Evolutionary conservation across 2,797 vertebrate genomes (phyloP).

Genomic region (Leptatherina wallacei): DNA sequence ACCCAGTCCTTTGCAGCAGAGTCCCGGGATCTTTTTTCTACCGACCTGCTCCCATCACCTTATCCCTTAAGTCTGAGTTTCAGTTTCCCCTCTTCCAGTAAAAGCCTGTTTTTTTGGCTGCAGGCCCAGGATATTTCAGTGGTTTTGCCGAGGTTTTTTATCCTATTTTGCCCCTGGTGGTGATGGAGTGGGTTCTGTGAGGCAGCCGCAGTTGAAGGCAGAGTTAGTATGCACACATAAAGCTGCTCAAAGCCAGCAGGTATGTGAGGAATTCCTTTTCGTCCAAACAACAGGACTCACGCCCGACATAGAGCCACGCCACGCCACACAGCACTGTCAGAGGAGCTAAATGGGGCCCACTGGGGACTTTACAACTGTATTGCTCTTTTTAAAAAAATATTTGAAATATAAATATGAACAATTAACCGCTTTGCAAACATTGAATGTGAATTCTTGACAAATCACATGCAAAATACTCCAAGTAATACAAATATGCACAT

Average conservation of each 20-base stretch:
- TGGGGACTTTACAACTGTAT: slow-evolving; percentile 51
- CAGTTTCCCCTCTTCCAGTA: slow-evolving; percentile 57
- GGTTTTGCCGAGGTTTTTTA: slow-evolving; percentile 63
- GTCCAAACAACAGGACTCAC: slow-evolving; percentile 79
- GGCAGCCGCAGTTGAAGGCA: slow-evolving; percentile 66
- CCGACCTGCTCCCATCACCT: slow-evolving; percentile 64
- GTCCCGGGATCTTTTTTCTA: slow-evolving; percentile 45
- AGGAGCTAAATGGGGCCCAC: slow-evolving; percentile 53
- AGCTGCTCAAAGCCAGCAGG: slow-evolving; percentile 82
- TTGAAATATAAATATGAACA: not conserved
- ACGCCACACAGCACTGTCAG: slow-evolving; percentile 62
- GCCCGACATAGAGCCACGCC: slow-evolving; percentile 64
- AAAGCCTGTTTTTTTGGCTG: slow-evolving; percentile 52
- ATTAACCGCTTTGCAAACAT: slow-evolving; percentile 22
- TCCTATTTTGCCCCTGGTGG: slow-evolving; percentile 63
- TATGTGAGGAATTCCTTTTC: slow-evolving; percentile 82
- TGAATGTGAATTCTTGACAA: not conserved
- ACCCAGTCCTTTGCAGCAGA: slow-evolving; percentile 44
- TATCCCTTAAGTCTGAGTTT: slow-evolving; percentile 51
- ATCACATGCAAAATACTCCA: slow-evolving; percentile 6
- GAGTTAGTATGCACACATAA: slow-evolving; percentile 73
- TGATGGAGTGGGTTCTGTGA: slow-evolving; percentile 57
- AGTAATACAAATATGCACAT: slow-evolving; percentile 20
- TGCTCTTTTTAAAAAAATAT: slow-evolving; percentile 2
- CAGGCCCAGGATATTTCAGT: slow-evolving; percentile 45